Evolutionary conservation across 2,113 vertebrate species (phyloP).

Genomic region (Burhinus bistriatus): DNA sequence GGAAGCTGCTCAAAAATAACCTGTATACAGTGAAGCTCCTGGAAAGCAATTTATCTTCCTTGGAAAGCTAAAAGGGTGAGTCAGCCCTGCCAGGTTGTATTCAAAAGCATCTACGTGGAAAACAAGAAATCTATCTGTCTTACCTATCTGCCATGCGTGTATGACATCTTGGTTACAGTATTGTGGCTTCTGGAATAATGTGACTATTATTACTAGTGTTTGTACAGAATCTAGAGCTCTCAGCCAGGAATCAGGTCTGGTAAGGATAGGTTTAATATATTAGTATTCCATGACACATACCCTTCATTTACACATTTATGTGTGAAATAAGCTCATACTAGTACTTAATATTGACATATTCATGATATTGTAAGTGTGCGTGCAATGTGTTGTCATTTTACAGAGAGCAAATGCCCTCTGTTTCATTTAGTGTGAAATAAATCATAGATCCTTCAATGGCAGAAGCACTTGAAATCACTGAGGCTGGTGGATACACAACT

Average conservation of each 20-base stretch:
- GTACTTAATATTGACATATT: not conserved
- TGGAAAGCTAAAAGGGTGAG: conserved; percentile 49
- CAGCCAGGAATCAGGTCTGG: not conserved
- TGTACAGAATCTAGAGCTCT: not conserved
- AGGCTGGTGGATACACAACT: not conserved
- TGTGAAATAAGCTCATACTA: not conserved
- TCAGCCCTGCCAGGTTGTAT: conserved; percentile 5
- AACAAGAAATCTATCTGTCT: conserved; percentile 28
- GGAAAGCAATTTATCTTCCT: conserved; percentile 55
- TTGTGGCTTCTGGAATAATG: not conserved
- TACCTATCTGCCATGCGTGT: not conserved
- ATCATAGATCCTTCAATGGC: not conserved
- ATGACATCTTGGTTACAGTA: not conserved
- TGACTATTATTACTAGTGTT: not conserved
- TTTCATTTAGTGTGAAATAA: not conserved
- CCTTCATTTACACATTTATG: not conserved
- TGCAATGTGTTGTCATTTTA: not conserved
- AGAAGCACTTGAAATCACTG: not conserved
- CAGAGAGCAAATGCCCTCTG: not conserved
- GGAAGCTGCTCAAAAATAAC: conserved; percentile 10
- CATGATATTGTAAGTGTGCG: not conserved
- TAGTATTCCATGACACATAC: not conserved
- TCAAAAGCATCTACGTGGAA: conserved; percentile 27
- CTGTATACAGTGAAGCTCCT: conserved; percentile 14
- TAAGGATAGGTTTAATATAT: not conserved